phyloP scores from a whole-genome alignment of 1,140 invertebrate genomes.

The Drosophila nigrodunni region DNA sequence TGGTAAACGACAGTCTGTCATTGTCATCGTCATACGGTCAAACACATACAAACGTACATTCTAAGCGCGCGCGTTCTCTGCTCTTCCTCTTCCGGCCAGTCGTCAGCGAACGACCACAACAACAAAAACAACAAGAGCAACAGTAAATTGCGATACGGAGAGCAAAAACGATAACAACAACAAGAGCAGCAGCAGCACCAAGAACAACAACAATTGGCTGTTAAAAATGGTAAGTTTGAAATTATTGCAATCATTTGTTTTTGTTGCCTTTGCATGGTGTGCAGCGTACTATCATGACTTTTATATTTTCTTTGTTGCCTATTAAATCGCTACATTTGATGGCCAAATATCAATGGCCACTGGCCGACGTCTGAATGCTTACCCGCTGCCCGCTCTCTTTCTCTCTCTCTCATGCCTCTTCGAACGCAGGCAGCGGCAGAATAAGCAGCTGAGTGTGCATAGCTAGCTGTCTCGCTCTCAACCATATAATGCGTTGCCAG shows the following conservation, averaged over 20 bases:
- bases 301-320: constrained; percentile 39
- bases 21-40: constrained; percentile 26
- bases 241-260: constrained; percentile 18
- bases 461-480: constrained; percentile 46
- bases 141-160: constrained; percentile 28
- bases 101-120: constrained; percentile 14
- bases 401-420: background rate
- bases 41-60: background rate
- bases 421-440: constrained; percentile 4
- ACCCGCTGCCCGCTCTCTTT: background rate
- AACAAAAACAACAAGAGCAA: constrained; percentile 11
- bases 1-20: constrained; percentile 19
- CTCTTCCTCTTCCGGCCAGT: constrained; percentile 44
- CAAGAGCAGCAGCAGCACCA: background rate
- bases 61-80: constrained; percentile 46
- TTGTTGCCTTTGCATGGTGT: constrained; percentile 5
- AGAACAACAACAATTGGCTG: constrained; percentile 7
- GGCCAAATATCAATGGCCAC: constrained; percentile 51
- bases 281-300: constrained; percentile 24
- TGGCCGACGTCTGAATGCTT: background rate
- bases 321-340: constrained; percentile 33
- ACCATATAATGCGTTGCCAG: constrained; percentile 24
- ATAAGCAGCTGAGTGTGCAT: constrained; percentile 53
- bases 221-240: constrained; percentile 47
- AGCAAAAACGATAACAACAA: constrained; percentile 19